phyloP scores from a whole-genome alignment of 2,888 invertebrate species.

The Netelia fuscicornis region DNA sequence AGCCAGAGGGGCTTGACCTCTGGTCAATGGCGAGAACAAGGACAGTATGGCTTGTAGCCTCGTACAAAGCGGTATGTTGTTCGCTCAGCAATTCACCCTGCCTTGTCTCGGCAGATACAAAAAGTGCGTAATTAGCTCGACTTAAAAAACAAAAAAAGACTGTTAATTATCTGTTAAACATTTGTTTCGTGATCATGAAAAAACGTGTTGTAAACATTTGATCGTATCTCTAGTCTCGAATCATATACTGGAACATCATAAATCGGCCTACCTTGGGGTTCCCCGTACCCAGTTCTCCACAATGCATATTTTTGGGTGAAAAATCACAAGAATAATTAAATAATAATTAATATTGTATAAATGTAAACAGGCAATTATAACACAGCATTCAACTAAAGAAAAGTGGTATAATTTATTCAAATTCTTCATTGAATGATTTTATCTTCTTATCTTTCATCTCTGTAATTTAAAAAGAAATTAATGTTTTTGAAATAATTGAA shows the following conservation, averaged over 20 bases:
- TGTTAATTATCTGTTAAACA: not conserved
- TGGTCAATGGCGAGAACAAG: conserved; percentile 81
- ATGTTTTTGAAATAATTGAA: conserved; percentile 43
- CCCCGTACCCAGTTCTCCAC: too few species aligned
- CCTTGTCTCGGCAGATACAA: conserved; percentile 83
- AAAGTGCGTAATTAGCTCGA: conserved; percentile 77
- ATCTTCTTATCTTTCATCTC: not conserved
- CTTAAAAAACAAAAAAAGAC: not conserved
- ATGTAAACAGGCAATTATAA: too few species aligned
- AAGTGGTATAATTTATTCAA: not conserved
- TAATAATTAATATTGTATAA: too few species aligned
- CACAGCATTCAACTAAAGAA: too few species aligned
- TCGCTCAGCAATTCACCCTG: conserved; percentile 81
- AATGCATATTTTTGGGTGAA: too few species aligned
- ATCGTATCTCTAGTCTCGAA: too few species aligned
- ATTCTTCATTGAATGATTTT: not conserved
- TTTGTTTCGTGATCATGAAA: not conserved
- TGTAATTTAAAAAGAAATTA: not conserved
- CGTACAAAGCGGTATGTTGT: conserved; percentile 79
- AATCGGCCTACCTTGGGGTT: too few species aligned
- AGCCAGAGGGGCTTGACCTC: conserved; percentile 81
- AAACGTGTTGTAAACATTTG: not conserved
- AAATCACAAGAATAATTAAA: too few species aligned
- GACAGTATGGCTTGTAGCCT: conserved; percentile 75
- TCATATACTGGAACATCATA: too few species aligned